Evolutionary conservation across 2,888 invertebrate genomes (phyloP), one percentile per base, ranked within the genome.

Genomic region (Lithodes maja): DNA sequence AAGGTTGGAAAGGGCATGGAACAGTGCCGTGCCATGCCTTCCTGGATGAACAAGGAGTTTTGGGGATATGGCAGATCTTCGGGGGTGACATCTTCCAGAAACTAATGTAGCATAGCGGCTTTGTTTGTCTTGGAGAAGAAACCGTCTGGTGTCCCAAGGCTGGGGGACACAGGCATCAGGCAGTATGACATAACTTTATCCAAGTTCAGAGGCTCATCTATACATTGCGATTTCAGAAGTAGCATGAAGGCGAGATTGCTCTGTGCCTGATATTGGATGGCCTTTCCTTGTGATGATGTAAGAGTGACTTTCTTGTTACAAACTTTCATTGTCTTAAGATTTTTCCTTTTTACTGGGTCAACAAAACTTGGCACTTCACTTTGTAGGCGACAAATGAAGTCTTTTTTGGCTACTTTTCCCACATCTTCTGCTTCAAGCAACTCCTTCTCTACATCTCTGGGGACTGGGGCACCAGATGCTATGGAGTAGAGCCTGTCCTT

Each of bases 71-170:
- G 82, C 33, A 82, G 15, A 61, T 82, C 82, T 5, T 82, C 68
- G 1, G 49, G 68, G 49, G 52, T 82, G 75, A 33, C 7, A 33
- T 81, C 81, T 69, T 82, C 82, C 49, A 82, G 82, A 15, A 82
- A 68, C 68, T 9, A 82, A 49, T 82, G 82, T 2, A 68, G 82
- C 61, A 82, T 82, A 1, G 82, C 12, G 5, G 69, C 68, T 17
- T 82, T 82, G 49, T 82, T 82, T 1, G 53, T 61, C 82, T 82
- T 82, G 7, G 82, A 3, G 50, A 82, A 82, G 55, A 82, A 82
- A 33, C 82, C 82, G 68, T 82, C 82, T n/a, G 15, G 69, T 17
- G 69, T 82, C 3, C 82, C 68, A 82, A 82, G 61, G 15, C 49
- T 82, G 33, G 5, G 82, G 55, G 82, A 68, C 15, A 82, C 82